phyloP scores from a whole-genome alignment of 2,888 invertebrate genomes.

The Vannuccia rotundouncinata region DNA sequence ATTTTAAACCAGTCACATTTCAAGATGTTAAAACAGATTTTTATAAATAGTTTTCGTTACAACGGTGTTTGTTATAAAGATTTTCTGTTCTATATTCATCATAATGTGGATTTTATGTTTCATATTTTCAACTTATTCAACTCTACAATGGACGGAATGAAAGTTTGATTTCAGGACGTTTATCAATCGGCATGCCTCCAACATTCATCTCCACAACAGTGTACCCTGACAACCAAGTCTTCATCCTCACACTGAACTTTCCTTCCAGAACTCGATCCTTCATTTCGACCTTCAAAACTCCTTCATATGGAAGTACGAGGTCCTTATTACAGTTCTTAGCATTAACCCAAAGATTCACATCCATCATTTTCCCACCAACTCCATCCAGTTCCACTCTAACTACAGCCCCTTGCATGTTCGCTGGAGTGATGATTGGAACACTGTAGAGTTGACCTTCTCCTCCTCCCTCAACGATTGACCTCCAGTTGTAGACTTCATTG shows the following conservation, averaged over 20 bases:
- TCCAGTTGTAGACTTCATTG: background rate
- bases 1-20: no score
- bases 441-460: background rate
- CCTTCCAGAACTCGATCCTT: background rate
- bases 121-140: no score
- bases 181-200: background rate
- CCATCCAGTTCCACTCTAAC: background rate
- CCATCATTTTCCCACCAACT: background rate
- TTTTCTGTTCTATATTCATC: no score
- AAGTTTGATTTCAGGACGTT: background rate
- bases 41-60: no score
- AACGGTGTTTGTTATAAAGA: no score
- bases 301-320: background rate
- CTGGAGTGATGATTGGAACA: background rate
- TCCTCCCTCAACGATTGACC: background rate
- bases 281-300: background rate
- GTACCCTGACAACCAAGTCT: background rate
- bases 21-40: no score
- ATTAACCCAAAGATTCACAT: background rate
- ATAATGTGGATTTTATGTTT: no score
- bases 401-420: background rate
- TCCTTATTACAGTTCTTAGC: background rate
- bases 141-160: no score
- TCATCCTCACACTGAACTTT: background rate
- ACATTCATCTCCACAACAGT: background rate